phyloP scores from a whole-genome alignment of 2,113 vertebrate species.

The Tachuris rubrigastra region DNA sequence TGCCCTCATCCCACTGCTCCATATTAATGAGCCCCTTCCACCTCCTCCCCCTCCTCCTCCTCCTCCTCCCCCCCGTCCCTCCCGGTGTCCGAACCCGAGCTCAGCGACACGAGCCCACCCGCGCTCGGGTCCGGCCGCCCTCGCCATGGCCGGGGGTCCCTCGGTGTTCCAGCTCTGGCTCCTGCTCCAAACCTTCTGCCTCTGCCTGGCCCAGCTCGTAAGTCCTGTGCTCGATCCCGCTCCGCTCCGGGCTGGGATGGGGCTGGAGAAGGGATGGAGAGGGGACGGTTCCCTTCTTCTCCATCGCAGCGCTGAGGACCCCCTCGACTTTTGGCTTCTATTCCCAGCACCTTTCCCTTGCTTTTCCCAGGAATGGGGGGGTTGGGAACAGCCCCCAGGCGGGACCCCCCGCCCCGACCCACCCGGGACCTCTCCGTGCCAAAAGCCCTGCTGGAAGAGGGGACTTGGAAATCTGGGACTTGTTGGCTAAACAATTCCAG shows the following conservation, averaged over 20 bases:
- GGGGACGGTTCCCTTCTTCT: not conserved
- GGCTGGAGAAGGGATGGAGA: not conserved
- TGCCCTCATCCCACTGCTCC: slow-evolving; percentile 1
- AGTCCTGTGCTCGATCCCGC: slow-evolving; percentile 62
- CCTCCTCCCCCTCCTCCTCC: not conserved
- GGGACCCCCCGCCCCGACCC: not conserved
- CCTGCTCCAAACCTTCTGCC: slow-evolving; percentile 81
- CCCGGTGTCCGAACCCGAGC: slow-evolving; percentile 40
- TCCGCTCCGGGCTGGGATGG: not conserved
- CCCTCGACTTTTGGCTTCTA: not conserved
- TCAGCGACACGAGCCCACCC: slow-evolving; percentile 19
- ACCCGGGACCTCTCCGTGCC: accelerated
- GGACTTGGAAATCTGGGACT: not conserved
- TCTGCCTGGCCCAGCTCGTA: slow-evolving; percentile 91
- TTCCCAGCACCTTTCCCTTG: accelerated
- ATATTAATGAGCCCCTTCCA: slow-evolving; percentile 41
- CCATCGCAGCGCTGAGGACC: accelerated
- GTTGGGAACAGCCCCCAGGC: not conserved
- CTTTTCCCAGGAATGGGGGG: not conserved
- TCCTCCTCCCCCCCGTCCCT: not conserved
- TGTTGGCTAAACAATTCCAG: accelerated
- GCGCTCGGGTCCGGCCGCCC: slow-evolving; percentile 5
- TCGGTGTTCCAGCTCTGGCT: slow-evolving; percentile 71
- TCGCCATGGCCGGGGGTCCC: slow-evolving; percentile 77
- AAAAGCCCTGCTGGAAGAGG: not conserved